Base-by-base conservation (phyloP, 2,797 vertebrate genomes). In the Darevskia nairensis region DNA sequence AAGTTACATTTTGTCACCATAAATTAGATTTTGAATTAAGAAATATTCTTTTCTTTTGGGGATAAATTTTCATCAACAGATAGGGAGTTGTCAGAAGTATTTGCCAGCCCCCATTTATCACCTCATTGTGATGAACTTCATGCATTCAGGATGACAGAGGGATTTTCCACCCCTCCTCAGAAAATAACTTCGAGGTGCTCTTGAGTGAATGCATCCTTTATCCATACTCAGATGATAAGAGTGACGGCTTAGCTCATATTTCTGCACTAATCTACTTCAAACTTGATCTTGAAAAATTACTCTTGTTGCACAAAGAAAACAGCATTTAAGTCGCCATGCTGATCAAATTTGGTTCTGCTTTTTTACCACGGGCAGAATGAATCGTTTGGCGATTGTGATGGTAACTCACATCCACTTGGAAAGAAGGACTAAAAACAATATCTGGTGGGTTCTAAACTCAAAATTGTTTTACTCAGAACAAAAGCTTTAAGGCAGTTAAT, bases 231-330 rank as follows among this genome's bases (percentile, higher is more conserved):
- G 82, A 95, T 95, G 91, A 95, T 88, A 92, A 95, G 94, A 94
- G 86, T 89, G 93, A 93, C 91, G 82, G 85, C 93, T 95, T 91
- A 91, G 94, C 92, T 96, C 91, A 94, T 92, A 93, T 94, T 96
- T 95, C 95, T 94, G 90, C 91, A 91, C 94, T 95, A 90, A 95
- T 95, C 94, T 92, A 88, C 94, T 92, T 96, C 91, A 94, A 91
- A 95, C 89, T 86, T 91, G 94, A 94, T 96, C 94, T 90, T 95
- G 95, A 95, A 96, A 96, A 95, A 95, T 95, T 92, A 94, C 89
- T 80, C 86, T 92, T 78, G 29, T 90, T 89, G 89, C 90, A 90
- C 90, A 94, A 95, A 96, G 93, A 93, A 94, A 94, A 92, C 74
- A 89, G 93, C 92, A 88, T 94, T 95, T 93, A 94, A 96, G 94